Base-by-base conservation (phyloP, 2,113 vertebrate species). In the Gobius niger region DNA sequence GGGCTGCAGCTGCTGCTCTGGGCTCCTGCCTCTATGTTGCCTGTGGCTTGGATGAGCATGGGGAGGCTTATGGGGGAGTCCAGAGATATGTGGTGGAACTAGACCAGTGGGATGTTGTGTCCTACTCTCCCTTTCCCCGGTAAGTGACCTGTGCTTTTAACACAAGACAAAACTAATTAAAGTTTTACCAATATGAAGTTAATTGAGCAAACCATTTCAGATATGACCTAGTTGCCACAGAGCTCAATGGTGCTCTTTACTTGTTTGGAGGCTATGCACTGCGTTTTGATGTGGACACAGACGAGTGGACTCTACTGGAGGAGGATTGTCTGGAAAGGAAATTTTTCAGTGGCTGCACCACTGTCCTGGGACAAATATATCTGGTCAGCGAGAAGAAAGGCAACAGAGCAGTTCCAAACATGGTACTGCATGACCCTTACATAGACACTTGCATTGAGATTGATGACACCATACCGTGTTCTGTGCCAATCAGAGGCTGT, bases 41-140 rank as follows among this genome's bases (percentile, higher is more conserved):
- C 6, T 96, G 96, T 53, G 96, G 96, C 44, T 87, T 96, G 76
- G 95, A 96, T 87, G 95, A 95, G 76, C 95, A 95, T 0, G 95
- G 95, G 1, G 95, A 95, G 0, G 94, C 92, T 0, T 97, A 94
- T 46, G 82, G 85, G 59, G 95, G 95, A 8, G 91, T 97, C 76
- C 95, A 97, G 76, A 91, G 93, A 70, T 93, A 95, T 67, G 75
- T 80, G 57, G 88, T 78, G 0, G 85, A 90, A 50, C 84, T 84
- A 0, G 91, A 95, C 75, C 90, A 90, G 44, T 96, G 96, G 95
- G 94, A 94, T 46, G 92, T 96, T 10, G 85, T 95, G 60, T 94
- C 95, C 0, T 92, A 91, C 81, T 96, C 95, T 40, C 96, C 95
- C 0, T 91, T 93, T 70, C 94, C 95, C 72, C 85, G 95, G 95